Evolutionary conservation across 1,140 invertebrate genomes (phyloP).

Genomic region (Matsumurasca onukii): DNA sequence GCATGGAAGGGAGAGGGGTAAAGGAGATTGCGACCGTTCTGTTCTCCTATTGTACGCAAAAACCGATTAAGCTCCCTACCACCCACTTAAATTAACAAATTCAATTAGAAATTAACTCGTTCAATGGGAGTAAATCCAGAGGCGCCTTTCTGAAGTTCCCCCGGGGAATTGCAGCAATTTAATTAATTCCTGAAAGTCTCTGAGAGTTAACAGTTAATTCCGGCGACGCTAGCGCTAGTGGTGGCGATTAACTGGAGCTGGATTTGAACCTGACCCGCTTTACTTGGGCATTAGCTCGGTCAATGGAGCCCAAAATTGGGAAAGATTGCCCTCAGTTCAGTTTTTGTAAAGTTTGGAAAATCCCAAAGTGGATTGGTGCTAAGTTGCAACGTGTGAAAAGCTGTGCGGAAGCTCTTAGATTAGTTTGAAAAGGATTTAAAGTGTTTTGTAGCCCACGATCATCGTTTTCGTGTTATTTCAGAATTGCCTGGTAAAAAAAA

Average conservation of each 20-base stretch:
- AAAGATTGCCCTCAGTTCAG: no score
- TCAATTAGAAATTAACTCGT: slow-evolving; percentile 40
- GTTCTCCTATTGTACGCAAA: slow-evolving; percentile 31
- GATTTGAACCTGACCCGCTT: not conserved
- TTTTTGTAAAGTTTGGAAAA: no score
- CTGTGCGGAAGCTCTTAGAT: no score
- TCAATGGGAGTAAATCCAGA: slow-evolving; percentile 33
- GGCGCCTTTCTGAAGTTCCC: slow-evolving; percentile 26
- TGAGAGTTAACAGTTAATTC: slow-evolving; percentile 28
- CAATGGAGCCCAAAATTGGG: not conserved
- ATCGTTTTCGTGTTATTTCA: no score
- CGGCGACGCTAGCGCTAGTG: not conserved
- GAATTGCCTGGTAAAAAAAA: no score
- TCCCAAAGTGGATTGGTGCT: no score
- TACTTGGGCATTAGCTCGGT: slow-evolving; percentile 4
- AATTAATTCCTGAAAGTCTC: slow-evolving; percentile 28
- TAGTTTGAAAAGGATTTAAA: no score
- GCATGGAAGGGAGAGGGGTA: not conserved
- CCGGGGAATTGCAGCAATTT: slow-evolving; percentile 28
- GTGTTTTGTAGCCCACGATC: no score
- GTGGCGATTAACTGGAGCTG: slow-evolving; percentile 13
- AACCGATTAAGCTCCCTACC: slow-evolving; percentile 30
- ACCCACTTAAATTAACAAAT: slow-evolving; percentile 40
- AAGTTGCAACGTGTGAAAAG: no score
- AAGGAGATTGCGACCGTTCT: slow-evolving; percentile 9